A percentile compares a stretch with the other conserved stretches of the same genome.
Conservation (phyloP, 2,888 invertebrate genomes). For the Spicauda simplicius region DNA sequence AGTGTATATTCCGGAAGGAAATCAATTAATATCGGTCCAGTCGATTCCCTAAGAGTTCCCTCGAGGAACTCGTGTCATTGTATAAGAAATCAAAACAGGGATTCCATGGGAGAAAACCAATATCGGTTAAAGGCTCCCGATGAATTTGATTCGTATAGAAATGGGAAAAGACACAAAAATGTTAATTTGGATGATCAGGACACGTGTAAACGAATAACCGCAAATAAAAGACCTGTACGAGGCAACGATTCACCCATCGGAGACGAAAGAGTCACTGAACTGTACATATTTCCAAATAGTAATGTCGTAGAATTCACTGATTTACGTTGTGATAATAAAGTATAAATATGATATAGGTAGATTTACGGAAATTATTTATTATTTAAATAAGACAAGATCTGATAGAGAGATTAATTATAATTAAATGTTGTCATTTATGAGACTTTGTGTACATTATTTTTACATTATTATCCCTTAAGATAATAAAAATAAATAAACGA, state of each 20-base stretch:
- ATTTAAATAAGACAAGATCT: slow-evolving; percentile 35
- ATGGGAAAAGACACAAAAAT: slow-evolving; percentile 44
- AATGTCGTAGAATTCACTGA: slow-evolving; percentile 78
- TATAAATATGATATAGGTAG: slow-evolving; percentile 54
- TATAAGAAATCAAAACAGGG: slow-evolving; percentile 55
- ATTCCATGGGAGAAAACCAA: slow-evolving; percentile 57
- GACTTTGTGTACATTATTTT: neutral
- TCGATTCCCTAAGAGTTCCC: slow-evolving; percentile 59
- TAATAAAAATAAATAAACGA: no score
- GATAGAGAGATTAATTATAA: slow-evolving; percentile 16
- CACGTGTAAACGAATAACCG: slow-evolving; percentile 49
- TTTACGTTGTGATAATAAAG: slow-evolving; percentile 74
- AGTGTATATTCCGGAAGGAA: slow-evolving; percentile 68
- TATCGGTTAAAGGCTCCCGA: slow-evolving; percentile 56
- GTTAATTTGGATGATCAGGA: slow-evolving; percentile 32
- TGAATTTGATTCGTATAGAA: slow-evolving; percentile 54
- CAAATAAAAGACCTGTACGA: slow-evolving; percentile 48
- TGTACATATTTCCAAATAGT: slow-evolving; percentile 79
- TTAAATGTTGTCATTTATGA: neutral
- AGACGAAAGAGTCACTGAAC: slow-evolving; percentile 73
- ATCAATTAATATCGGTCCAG: slow-evolving; percentile 63
- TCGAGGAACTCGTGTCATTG: slow-evolving; percentile 65
- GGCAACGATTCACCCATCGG: slow-evolving; percentile 61
- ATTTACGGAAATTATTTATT: slow-evolving; percentile 30
- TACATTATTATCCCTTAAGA: neutral